Conservation (phyloP, 1,140 invertebrate genomes). For the Notospermus geniculatus region DNA sequence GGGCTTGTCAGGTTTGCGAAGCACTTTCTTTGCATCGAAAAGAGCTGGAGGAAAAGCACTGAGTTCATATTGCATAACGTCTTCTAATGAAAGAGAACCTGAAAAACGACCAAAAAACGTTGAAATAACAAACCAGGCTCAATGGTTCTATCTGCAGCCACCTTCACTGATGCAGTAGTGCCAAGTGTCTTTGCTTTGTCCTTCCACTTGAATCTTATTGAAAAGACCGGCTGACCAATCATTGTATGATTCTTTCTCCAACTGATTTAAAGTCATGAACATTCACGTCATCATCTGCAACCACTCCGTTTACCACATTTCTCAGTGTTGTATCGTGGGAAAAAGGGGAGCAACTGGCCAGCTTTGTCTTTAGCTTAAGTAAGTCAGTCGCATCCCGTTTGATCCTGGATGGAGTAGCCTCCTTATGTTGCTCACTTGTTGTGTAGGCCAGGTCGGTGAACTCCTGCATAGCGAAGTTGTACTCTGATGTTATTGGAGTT, state of each 20-base stretch:
- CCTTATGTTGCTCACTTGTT: constrained; percentile 30
- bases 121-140: neutral
- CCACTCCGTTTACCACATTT: constrained; percentile 21
- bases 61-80: neutral
- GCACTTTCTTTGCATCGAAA: neutral
- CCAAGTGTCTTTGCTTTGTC: no score
- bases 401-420: constrained; percentile 11
- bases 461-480: constrained; percentile 27
- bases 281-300: constrained; percentile 16
- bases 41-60: neutral
- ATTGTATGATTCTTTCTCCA: constrained; percentile 23
- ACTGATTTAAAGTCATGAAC: constrained; percentile 16
- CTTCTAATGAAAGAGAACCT: neutral
- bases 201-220: neutral
- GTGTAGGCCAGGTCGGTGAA: constrained; percentile 16
- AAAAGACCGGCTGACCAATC: constrained; percentile 13
- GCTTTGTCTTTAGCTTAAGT: constrained; percentile 8
- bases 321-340: constrained; percentile 9
- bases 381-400: constrained; percentile 23
- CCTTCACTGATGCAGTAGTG: neutral
- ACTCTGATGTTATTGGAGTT: constrained; percentile 23
- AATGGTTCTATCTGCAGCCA: neutral
- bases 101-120: neutral
- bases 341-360: constrained; percentile 22
- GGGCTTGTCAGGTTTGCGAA: neutral